These are phyloP conservation scores for Drosophila cognata DNA, from an alignment of 2,888 invertebrate species.

Conservation along the genomic window DNA sequence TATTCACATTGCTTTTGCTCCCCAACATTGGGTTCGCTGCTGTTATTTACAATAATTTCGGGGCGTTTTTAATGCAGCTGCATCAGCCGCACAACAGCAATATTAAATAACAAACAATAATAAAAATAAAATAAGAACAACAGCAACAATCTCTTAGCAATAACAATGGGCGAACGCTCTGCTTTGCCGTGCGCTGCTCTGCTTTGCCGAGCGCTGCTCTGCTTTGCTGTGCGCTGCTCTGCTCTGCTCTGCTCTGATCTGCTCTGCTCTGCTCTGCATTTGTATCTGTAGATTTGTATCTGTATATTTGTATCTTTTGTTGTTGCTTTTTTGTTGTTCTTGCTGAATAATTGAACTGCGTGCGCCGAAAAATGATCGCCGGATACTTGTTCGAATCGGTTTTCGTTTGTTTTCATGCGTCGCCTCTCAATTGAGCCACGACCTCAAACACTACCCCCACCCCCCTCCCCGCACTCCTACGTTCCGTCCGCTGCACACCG, in stretches of 20 bases:
- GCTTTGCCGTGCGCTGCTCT: neutral
- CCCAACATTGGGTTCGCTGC: neutral
- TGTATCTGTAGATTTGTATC: slow-evolving; percentile 30
- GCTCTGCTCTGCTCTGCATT: slow-evolving; percentile 3
- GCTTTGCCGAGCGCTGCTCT: neutral
- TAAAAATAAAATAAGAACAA: slow-evolving; percentile 3
- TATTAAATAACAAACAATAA: slow-evolving; percentile 5
- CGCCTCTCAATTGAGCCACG: slow-evolving; percentile 41
- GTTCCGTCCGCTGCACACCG: slow-evolving; percentile 3
- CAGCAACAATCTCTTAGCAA: slow-evolving; percentile 23
- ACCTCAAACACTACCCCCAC: neutral
- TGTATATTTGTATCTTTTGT: slow-evolving; percentile 37
- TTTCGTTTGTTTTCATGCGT: slow-evolving; percentile 50
- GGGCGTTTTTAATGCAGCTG: slow-evolving; percentile 46
- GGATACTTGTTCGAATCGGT: slow-evolving; percentile 72
- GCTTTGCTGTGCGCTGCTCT: neutral
- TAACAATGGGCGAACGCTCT: slow-evolving; percentile 12
- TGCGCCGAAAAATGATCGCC: slow-evolving; percentile 42
- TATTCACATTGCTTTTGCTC: neutral
- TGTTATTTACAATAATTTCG: slow-evolving; percentile 13
- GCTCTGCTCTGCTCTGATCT: neutral
- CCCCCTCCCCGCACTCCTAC: neutral
- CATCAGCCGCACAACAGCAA: slow-evolving; percentile 4
- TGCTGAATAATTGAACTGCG: slow-evolving; percentile 37
- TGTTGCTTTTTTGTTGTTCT: slow-evolving; percentile 21